Conservation (phyloP, 2,113 vertebrate species). For the Regulus satrapa region DNA sequence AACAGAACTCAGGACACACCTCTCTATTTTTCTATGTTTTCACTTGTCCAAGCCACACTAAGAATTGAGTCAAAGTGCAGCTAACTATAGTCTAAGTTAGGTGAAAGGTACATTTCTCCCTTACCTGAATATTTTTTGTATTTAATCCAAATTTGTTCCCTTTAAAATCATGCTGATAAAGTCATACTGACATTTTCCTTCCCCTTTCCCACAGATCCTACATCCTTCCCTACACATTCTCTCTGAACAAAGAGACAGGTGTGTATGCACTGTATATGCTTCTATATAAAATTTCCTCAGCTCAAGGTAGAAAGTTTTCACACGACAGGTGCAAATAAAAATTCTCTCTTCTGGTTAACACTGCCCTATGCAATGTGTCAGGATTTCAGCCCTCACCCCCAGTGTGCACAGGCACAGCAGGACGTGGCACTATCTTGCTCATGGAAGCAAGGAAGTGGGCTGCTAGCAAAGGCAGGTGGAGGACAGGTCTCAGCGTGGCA, state of each 20-base stretch:
- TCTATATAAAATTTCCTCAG: background rate
- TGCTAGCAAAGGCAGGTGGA: background rate
- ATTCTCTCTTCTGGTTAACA: background rate
- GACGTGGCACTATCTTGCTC: background rate
- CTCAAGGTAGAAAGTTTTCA: background rate
- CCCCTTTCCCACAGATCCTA: background rate
- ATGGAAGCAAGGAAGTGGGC: background rate
- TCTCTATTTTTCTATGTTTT: background rate
- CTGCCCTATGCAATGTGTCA: background rate
- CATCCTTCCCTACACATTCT: background rate
- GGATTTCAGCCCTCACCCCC: background rate
- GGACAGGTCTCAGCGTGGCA: background rate
- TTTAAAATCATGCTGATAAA: background rate
- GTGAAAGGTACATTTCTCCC: background rate
- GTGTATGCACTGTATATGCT: background rate
- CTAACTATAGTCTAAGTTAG: background rate
- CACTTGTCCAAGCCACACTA: background rate
- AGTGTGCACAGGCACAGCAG: background rate
- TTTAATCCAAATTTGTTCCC: background rate
- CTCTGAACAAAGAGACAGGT: background rate
- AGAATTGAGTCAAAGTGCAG: background rate
- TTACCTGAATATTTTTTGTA: background rate
- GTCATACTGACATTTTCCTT: background rate
- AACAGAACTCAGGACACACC: background rate
- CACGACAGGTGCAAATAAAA: background rate